phyloP scores from a whole-genome alignment of 2,888 invertebrate genomes.

The Pterostichus niger region DNA sequence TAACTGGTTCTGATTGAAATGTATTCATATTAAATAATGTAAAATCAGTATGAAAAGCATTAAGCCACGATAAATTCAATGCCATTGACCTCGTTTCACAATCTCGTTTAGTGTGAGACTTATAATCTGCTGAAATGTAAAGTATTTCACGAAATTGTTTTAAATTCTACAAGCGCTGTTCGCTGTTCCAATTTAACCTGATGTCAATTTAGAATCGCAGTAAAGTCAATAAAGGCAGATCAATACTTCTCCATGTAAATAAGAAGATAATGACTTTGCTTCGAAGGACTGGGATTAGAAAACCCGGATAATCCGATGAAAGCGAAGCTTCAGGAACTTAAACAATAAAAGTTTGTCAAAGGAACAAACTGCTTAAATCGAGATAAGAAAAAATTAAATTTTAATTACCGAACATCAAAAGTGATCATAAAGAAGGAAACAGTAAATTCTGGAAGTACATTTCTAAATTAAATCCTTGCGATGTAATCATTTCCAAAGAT shows the following conservation, averaged over 20 bases:
- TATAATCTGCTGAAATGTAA: too few species aligned
- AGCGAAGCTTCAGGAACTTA: background rate
- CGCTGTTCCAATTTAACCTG: background rate
- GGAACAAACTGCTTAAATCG: background rate
- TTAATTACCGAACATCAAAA: background rate
- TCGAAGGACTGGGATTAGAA: background rate
- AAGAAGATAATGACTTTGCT: constrained; percentile 8
- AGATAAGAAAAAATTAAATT: background rate
- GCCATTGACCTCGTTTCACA: too few species aligned
- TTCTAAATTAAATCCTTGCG: too few species aligned
- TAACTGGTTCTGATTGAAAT: too few species aligned
- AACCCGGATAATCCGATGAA: constrained; percentile 11
- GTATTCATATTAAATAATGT: too few species aligned
- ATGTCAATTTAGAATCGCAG: background rate
- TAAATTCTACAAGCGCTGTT: background rate
- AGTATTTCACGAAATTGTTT: background rate
- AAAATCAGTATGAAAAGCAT: too few species aligned
- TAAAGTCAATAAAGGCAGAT: background rate
- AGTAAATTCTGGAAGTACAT: background rate
- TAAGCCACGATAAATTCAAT: too few species aligned
- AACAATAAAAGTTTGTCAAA: background rate
- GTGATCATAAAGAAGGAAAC: background rate
- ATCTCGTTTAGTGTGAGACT: too few species aligned
- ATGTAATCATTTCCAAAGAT: too few species aligned
- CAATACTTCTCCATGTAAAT: background rate